Conservation (phyloP, 64 coral and sea anemone genomes). For the Acropora tenuis region DNA sequence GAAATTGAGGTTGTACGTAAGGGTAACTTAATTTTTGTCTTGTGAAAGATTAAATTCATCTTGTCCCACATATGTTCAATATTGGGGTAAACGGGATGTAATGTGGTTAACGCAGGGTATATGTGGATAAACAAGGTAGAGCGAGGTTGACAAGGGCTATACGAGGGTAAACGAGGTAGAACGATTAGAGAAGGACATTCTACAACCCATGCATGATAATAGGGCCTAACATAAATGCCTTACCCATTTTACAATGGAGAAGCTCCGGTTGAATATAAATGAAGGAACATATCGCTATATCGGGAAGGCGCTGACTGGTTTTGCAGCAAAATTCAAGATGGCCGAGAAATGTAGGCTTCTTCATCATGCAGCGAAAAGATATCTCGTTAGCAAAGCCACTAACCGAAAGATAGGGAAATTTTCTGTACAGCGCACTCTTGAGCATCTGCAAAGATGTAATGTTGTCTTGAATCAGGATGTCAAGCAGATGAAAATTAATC, state of each 20-base stretch:
- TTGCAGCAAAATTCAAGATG: conserved; percentile 48
- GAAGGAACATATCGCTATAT: no score
- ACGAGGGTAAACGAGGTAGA: no score
- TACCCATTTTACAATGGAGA: no score
- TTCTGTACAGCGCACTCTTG: conserved; percentile 81
- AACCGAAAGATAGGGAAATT: conserved; percentile 73
- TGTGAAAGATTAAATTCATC: neutral
- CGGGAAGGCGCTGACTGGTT: neutral
- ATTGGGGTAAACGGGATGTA: no score
- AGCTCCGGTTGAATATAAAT: no score
- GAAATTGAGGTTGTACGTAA: conserved; percentile 49
- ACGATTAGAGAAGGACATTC: no score
- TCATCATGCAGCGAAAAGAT: conserved; percentile 48
- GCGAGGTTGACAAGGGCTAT: no score
- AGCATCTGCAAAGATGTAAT: conserved; percentile 79
- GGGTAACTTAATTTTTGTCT: neutral
- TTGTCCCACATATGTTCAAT: neutral
- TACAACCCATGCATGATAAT: no score
- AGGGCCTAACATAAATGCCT: no score
- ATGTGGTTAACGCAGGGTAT: no score
- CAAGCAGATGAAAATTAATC: conserved; percentile 73
- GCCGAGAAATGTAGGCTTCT: conserved; percentile 48
- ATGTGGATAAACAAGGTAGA: no score
- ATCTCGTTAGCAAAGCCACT: conserved; percentile 52
- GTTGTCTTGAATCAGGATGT: conserved; percentile 72